A percentile compares a stretch with the other conserved stretches of the same genome.
phyloP scores from a whole-genome alignment of 1,140 invertebrate species.

The Drosophila rhopaloa region DNA sequence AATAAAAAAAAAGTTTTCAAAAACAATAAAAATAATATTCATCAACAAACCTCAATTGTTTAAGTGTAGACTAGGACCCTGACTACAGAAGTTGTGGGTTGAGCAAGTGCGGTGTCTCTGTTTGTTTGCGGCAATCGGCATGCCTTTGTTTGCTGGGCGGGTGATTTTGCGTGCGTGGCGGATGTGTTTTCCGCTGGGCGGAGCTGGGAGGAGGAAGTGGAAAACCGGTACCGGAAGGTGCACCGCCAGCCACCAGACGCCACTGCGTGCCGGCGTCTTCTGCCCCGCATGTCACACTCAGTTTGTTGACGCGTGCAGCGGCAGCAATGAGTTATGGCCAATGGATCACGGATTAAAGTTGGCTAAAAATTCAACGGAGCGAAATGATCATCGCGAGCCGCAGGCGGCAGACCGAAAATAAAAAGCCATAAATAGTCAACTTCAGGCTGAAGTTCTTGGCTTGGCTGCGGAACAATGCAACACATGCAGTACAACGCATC shows the following conservation, averaged over 20 bases:
- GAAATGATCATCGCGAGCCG: slow-evolving; percentile 20
- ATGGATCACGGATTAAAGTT: slow-evolving; percentile 47
- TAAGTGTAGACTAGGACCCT: slow-evolving; percentile 4
- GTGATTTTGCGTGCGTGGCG: slow-evolving; percentile 10
- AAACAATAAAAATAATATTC: too few species aligned
- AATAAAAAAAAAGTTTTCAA: too few species aligned
- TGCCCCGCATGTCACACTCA: slow-evolving; percentile 60
- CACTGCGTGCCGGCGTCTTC: slow-evolving; percentile 26
- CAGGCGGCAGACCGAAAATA: slow-evolving; percentile 42
- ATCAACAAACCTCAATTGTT: not conserved
- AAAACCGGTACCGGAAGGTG: slow-evolving; percentile 56
- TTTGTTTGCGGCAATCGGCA: slow-evolving; percentile 53
- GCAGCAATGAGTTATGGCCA: slow-evolving; percentile 62
- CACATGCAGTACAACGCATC: slow-evolving; percentile 15
- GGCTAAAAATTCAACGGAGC: slow-evolving; percentile 11
- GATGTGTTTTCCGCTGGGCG: slow-evolving; percentile 42
- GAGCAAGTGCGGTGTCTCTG: slow-evolving; percentile 21
- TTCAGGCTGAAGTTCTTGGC: slow-evolving; percentile 56
- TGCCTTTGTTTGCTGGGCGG: slow-evolving; percentile 36
- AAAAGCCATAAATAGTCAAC: slow-evolving; percentile 55
- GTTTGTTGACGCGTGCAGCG: slow-evolving; percentile 60
- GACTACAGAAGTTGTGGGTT: slow-evolving; percentile 6
- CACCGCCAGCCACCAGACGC: slow-evolving; percentile 42
- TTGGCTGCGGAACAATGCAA: slow-evolving; percentile 64
- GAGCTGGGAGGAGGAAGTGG: not conserved